phyloP scores from a whole-genome alignment of 2,888 invertebrate genomes.

The Aleiodes leptofemur region DNA sequence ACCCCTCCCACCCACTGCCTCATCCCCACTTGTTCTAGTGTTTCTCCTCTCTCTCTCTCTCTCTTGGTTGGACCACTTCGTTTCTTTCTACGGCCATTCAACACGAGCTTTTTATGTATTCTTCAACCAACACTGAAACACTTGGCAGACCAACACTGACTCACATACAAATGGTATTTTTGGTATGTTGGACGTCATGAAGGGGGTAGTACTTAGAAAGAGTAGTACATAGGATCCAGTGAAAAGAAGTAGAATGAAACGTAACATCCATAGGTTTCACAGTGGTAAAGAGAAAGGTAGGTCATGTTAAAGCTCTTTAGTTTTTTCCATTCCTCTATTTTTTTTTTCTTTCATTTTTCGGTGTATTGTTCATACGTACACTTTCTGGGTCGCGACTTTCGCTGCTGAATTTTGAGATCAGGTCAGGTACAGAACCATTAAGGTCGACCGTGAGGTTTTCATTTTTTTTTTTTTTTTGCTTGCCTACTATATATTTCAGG shows the following conservation, averaged over 20 bases:
- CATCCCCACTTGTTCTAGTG: neutral
- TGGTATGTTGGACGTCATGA: neutral
- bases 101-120: slow-evolving; percentile 18
- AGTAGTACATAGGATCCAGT: slow-evolving; percentile 5
- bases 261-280: slow-evolving; percentile 20
- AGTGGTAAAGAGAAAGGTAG: slow-evolving; percentile 6
- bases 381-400: slow-evolving; percentile 33
- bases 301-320: slow-evolving; percentile 18
- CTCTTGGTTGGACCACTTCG: slow-evolving; percentile 24
- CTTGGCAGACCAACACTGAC: slow-evolving; percentile 10
- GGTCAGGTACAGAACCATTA: slow-evolving; percentile 26
- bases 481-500: neutral
- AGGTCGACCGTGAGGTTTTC: slow-evolving; percentile 27
- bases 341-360: neutral
- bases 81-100: slow-evolving; percentile 25
- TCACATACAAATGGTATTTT: slow-evolving; percentile 28
- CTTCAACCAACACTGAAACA: slow-evolving; percentile 31
- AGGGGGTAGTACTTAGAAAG: slow-evolving; percentile 4
- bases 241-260: slow-evolving; percentile 30
- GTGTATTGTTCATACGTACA: slow-evolving; percentile 22
- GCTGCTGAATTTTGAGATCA: slow-evolving; percentile 26
- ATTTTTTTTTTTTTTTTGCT: neutral
- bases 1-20: slow-evolving; percentile 9
- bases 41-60: neutral
- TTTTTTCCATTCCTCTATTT: neutral